Evolutionary conservation across 1,140 invertebrate genomes (phyloP).

Genomic region (Oreohelix idahoensis): DNA sequence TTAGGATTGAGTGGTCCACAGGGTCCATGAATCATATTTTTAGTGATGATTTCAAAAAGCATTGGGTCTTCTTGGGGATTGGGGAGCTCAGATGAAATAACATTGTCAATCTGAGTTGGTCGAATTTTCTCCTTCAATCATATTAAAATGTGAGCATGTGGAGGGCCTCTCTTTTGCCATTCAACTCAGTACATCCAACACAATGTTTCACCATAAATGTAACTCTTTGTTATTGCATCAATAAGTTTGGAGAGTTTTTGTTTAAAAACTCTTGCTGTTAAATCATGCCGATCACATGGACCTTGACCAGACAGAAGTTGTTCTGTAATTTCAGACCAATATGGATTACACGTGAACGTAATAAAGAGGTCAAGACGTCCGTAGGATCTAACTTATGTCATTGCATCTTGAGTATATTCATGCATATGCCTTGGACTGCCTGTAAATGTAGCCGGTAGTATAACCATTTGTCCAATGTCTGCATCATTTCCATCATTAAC

Average conservation of each 20-base stretch:
- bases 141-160: constrained; percentile 75
- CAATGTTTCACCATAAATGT: neutral
- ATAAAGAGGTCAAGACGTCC: too few species aligned
- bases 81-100: neutral
- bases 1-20: constrained; percentile 48
- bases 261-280: constrained; percentile 74
- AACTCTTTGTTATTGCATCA: neutral
- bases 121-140: constrained; percentile 58
- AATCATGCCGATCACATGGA: constrained; percentile 70
- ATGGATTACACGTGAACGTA: too few species aligned
- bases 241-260: constrained; percentile 73
- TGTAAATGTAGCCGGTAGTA: too few species aligned
- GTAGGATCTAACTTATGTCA: too few species aligned
- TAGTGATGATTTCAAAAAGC: constrained; percentile 43
- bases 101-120: neutral
- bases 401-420: too few species aligned
- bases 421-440: too few species aligned
- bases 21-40: constrained; percentile 55
- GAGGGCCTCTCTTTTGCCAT: constrained; percentile 65
- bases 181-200: constrained; percentile 46
- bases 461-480: too few species aligned
- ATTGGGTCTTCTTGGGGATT: constrained; percentile 18
- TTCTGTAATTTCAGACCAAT: too few species aligned
- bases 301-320: too few species aligned
- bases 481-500: too few species aligned